Evolutionary conservation across 2,888 invertebrate species (phyloP), one percentile per base, ranked within the genome.

Genomic region (Oligia strigilis): DNA sequence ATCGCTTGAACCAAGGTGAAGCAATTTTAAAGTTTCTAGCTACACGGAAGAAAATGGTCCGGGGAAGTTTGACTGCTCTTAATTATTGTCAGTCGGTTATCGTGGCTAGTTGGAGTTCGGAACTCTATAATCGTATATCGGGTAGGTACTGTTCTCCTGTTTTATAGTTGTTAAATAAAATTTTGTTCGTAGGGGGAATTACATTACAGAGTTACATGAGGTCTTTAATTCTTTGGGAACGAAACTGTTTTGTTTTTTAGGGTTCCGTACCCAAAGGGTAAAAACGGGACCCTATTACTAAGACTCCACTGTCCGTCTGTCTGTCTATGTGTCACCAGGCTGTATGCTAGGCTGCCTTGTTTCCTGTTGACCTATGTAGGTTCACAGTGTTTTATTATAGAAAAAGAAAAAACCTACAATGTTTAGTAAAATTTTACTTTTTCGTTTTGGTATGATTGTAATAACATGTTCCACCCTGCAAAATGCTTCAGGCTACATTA

Each of bases 51-150:
- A 93, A 94, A 94, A 93, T 90, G 90, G 89, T 89, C 84, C 90
- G 84, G 87, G 82, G 86, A 94, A 94, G 93, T 94, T 94, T 92
- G 92, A 92, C 92, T 92, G 91, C 91, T 92, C 92, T 93, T 93
- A 94, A 94, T 94, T 93, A 94, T 93, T 92, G 93, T 92, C 92
- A 91, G 93, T 93, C 91, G 92, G 94, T 93, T 93, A 93, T 94
- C 90, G 91, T 78, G 87, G 90, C 81, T 87, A 89, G 89, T 87
- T 87, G 75, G 72, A 86, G 83, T 86, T 88, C 43, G 60, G 64
- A 88, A 87, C 85, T 89, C 84, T 81, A 83, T 89, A 87, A 90
- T 86, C 84, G 87, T 88, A 86, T 82, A 87, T 89, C 72, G 88
- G 17, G 81, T 81, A 64, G 17, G 81, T 81, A 64, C 70, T 78